Percentiles rank a stretch among this genome's conserved stretches.
Conservation (phyloP, 2,113 vertebrate genomes). For the Strix uralensis region DNA sequence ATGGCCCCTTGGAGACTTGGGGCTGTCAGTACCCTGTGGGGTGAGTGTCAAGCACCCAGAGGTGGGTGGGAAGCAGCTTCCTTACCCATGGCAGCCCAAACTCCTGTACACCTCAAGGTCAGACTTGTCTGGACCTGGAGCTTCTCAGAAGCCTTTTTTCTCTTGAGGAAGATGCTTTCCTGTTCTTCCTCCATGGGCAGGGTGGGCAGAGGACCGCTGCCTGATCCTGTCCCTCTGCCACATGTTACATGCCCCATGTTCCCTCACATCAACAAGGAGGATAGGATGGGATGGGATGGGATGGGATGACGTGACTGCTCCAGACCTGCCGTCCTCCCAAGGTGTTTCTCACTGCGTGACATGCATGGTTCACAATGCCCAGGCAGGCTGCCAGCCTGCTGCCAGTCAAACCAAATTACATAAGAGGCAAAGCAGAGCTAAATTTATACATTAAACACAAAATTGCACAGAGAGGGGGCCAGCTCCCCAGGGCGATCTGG, state of each 20-base stretch:
- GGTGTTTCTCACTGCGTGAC: neutral
- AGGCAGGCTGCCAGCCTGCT: neutral
- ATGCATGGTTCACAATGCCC: rapidly evolving
- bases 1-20: neutral
- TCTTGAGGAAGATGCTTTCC: neutral
- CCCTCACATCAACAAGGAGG: neutral
- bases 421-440: neutral
- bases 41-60: neutral
- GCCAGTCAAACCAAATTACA: neutral
- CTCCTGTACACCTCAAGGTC: neutral
- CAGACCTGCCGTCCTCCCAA: neutral
- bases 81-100: neutral
- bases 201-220: neutral
- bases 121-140: neutral
- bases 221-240: neutral
- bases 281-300: neutral
- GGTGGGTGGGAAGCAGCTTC: neutral
- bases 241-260: neutral
- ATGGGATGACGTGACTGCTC: neutral
- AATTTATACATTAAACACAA: neutral
- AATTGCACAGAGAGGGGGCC: neutral
- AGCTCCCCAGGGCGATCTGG: neutral
- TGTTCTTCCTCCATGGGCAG: neutral
- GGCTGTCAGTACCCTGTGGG: neutral
- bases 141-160: neutral